Base-by-base conservation (phyloP, 2,888 invertebrate genomes). In the Mesoligia furuncula region DNA sequence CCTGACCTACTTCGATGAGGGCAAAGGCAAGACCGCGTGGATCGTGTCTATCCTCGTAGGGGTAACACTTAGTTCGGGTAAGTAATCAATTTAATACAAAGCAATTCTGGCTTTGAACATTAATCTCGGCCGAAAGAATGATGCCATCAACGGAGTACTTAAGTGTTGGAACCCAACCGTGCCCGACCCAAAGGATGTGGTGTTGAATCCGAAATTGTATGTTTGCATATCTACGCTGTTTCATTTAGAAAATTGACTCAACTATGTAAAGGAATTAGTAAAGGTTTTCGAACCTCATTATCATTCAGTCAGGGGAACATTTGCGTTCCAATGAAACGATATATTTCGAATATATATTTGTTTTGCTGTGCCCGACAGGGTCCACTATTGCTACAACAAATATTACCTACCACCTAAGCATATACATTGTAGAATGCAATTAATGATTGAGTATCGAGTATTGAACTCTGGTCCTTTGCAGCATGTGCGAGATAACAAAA, bases 1-100 rank as follows among this genome's bases (percentile, higher is more conserved):
- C 92, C 96, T 99, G 87, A 96, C 97, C 80, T 98, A 99, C 95
- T 99, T 99, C 94, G 95, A 98, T 11, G 98, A 98, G 92, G 98
- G 98, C 82, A 98, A 98, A 92, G 98, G 98, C 82, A 98, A 98
- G 87, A 99, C 99, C 17, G 98, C 99, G 39, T 99, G 99, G 98
- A 98, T 99, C 90, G 98, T 98, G 68, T 99, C 99, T 62, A 98
- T 99, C 87, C 98, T 99, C 92, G 99, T 99, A 80, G 99, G 99
- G 75, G 98, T 99, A 84, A 99, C 99, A 8, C 97, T 99, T 84
- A 99, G 99, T 90, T 98, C 99, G 93, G 99, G 99, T 99, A 97
- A 97, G 99, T 99, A 97, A 97, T 87, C 75, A 85, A 79, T 80
- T 87, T 81, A 82, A 78, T 79, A 80, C 79, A 65, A 42, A 72